phyloP scores from a whole-genome alignment of 2,797 vertebrate species.

The Anolis apletophallus region DNA sequence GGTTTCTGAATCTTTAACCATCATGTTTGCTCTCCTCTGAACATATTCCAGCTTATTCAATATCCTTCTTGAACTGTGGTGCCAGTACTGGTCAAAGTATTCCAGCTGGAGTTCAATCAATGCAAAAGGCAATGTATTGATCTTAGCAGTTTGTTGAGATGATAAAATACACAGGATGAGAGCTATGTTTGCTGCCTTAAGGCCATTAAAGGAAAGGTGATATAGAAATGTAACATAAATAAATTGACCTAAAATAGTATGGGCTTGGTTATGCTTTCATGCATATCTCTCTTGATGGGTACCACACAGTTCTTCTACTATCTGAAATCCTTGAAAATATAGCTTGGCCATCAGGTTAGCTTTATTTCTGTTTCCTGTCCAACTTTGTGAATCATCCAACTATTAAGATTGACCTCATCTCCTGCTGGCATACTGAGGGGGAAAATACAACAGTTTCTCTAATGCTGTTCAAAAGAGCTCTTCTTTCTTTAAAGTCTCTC shows the following conservation, averaged over 20 bases:
- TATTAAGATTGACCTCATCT: conserved; percentile 13
- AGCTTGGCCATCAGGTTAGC: not conserved
- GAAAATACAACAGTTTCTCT: not conserved
- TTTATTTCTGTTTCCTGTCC: not conserved
- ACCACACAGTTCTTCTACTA: not conserved
- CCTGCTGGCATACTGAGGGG: not conserved
- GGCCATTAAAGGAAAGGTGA: not conserved
- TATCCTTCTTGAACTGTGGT: too few relatives aligned
- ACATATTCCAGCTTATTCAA: too few relatives aligned
- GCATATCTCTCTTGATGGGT: not conserved
- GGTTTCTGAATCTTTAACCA: too few relatives aligned
- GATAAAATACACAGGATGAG: not conserved
- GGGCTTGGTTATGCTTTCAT: not conserved
- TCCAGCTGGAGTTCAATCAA: too few relatives aligned
- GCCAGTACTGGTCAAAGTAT: too few relatives aligned
- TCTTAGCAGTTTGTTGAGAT: not conserved
- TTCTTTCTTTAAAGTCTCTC: not conserved
- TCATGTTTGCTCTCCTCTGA: too few relatives aligned
- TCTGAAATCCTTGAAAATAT: not conserved
- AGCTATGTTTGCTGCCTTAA: not conserved
- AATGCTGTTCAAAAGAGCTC: not conserved
- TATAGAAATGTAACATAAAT: not conserved
- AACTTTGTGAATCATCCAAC: not conserved
- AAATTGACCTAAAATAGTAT: not conserved
- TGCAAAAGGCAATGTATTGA: too few relatives aligned